These are phyloP conservation scores for Volucella inanis DNA, from an alignment of 2,888 invertebrate genomes.

Conservation along the genomic window DNA sequence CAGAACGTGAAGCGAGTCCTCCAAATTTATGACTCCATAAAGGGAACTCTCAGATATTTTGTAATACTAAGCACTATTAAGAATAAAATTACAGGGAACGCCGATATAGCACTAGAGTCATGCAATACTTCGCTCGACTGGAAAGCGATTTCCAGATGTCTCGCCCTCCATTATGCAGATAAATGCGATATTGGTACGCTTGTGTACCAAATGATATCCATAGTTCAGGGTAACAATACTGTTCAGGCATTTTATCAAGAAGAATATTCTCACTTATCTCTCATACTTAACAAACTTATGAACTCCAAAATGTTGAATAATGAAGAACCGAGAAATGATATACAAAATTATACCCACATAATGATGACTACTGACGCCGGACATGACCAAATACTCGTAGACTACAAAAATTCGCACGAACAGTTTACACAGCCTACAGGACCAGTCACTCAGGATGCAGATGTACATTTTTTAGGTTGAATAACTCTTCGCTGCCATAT, in stretches of 20 bases:
- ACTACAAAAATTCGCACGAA: background rate
- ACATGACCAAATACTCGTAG: too few relatives aligned
- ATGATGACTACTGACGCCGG: too few relatives aligned
- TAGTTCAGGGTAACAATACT: too few relatives aligned
- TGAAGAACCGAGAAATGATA: too few relatives aligned
- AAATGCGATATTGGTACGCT: conserved; percentile 29
- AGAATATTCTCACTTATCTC: too few relatives aligned
- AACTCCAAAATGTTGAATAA: too few relatives aligned
- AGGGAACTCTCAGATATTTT: conserved; percentile 29
- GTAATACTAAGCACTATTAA: conserved; percentile 35
- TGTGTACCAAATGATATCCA: conserved; percentile 41
- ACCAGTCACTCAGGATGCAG: background rate
- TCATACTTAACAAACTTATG: too few relatives aligned
- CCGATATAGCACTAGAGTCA: conserved; percentile 48
- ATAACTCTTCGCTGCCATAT: too few relatives aligned
- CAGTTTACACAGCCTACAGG: too few relatives aligned
- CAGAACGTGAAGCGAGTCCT: conserved; percentile 26
- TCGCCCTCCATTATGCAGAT: conserved; percentile 39
- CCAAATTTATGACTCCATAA: too few relatives aligned
- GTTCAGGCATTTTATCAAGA: too few relatives aligned
- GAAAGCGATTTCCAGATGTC: conserved; percentile 34
- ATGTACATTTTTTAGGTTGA: conserved; percentile 53
- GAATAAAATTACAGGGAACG: conserved; percentile 38
- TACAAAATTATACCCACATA: too few relatives aligned
- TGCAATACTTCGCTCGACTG: conserved; percentile 51